A percentile compares a stretch with the other conserved stretches of the same genome.
Conservation (phyloP, 1,140 invertebrate genomes). For the silkworm (Bombyx mori) region DNA sequence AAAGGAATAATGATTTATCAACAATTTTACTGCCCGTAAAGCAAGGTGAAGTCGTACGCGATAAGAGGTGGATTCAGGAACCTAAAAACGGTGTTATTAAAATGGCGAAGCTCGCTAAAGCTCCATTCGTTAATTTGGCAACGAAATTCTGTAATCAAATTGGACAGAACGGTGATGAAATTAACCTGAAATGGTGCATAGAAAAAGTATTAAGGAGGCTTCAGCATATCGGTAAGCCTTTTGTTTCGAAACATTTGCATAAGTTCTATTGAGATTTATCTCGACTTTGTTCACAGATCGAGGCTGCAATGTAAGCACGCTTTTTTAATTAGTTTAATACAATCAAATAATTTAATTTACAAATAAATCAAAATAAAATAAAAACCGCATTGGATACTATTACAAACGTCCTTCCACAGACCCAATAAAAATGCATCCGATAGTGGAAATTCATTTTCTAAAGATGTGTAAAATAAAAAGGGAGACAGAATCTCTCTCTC, state of each 20-base stretch:
- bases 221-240: slow-evolving; percentile 39
- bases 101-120: slow-evolving; percentile 10
- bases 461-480: too few species aligned
- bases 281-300: too few species aligned
- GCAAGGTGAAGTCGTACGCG: slow-evolving; percentile 16
- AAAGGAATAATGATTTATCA: slow-evolving; percentile 37
- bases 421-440: too few species aligned
- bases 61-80: slow-evolving; percentile 46
- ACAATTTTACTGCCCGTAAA: slow-evolving; percentile 40
- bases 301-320: too few species aligned
- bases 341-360: too few species aligned
- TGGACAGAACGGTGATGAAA: slow-evolving; percentile 34
- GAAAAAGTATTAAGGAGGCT: slow-evolving; percentile 53
- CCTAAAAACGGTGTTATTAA: slow-evolving; percentile 20
- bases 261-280: too few species aligned
- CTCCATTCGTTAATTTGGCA: slow-evolving; percentile 48
- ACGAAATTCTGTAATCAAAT: slow-evolving; percentile 49
- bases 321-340: too few species aligned
- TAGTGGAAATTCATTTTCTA: too few species aligned
- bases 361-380: too few species aligned
- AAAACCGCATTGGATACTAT: too few species aligned
- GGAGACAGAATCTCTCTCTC: too few species aligned
- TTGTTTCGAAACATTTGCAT: not conserved
- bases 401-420: too few species aligned
- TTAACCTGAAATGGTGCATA: slow-evolving; percentile 48